phyloP scores from a whole-genome alignment of 2,888 invertebrate species.

The Trachelus iudaicus region DNA sequence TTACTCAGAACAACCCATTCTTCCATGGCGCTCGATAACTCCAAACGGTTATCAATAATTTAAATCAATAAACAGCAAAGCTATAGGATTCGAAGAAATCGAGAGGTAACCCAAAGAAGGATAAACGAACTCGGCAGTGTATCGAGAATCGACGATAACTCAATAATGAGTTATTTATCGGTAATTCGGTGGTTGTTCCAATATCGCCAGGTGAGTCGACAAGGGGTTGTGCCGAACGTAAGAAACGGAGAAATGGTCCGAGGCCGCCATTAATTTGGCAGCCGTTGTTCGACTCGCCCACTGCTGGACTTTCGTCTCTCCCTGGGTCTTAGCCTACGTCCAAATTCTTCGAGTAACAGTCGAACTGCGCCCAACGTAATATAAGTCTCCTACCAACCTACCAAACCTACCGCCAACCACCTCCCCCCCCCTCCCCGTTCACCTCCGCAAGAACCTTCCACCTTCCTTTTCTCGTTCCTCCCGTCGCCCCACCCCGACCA shows the following conservation, averaged over 20 bases:
- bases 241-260: constrained; percentile 44
- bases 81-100: not conserved
- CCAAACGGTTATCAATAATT: not conserved
- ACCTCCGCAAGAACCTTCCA: not conserved
- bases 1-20: not conserved
- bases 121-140: not conserved
- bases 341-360: constrained; percentile 43
- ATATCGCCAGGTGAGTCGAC: constrained; percentile 45
- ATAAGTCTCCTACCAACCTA: constrained; percentile 37
- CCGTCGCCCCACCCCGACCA: not conserved
- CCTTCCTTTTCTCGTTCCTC: constrained; percentile 16
- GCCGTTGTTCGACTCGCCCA: constrained; percentile 49
- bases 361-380: constrained; percentile 33
- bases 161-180: constrained; percentile 52
- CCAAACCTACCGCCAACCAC: not conserved
- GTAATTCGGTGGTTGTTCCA: constrained; percentile 40
- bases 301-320: constrained; percentile 27
- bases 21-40: not conserved
- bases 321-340: constrained; percentile 40
- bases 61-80: not conserved
- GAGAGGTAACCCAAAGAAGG: not conserved
- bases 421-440: not conserved
- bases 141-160: constrained; percentile 36
- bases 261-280: constrained; percentile 54
- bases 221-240: constrained; percentile 19